A percentile compares a stretch with the other conserved stretches of the same genome.
phyloP scores from a whole-genome alignment of 2,797 vertebrate species.

The Alfaro cultratus region DNA sequence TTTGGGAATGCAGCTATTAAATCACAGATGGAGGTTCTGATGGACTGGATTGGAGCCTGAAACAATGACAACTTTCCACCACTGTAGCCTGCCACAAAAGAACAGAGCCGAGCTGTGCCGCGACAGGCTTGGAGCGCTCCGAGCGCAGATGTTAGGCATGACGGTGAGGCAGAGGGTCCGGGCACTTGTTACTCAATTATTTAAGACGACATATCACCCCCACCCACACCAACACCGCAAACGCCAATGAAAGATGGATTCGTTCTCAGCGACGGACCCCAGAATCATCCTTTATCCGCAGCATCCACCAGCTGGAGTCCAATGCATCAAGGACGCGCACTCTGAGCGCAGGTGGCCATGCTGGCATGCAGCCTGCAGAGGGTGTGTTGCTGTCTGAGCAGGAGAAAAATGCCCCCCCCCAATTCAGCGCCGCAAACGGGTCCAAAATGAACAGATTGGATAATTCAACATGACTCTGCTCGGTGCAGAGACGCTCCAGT shows the following conservation, averaged over 20 bases:
- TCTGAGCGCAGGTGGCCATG: slow-evolving; percentile 39
- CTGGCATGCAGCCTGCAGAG: slow-evolving; percentile 34
- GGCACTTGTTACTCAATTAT: slow-evolving; percentile 86
- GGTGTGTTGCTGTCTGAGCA: slow-evolving; percentile 35
- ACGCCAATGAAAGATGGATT: slow-evolving; percentile 78
- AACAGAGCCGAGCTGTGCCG: slow-evolving; percentile 59
- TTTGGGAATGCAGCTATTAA: slow-evolving; percentile 36
- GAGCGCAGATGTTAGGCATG: slow-evolving; percentile 72
- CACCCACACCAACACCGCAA: slow-evolving; percentile 47
- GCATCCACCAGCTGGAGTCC: slow-evolving; percentile 75
- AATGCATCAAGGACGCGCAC: slow-evolving; percentile 19
- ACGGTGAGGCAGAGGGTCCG: slow-evolving; percentile 67
- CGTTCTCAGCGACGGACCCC: slow-evolving; percentile 76
- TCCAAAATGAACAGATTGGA: slow-evolving; percentile 15
- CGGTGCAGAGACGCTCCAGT: neutral
- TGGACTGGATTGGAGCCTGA: slow-evolving; percentile 16
- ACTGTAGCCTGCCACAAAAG: slow-evolving; percentile 56
- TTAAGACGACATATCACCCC: slow-evolving; percentile 80
- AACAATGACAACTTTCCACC: slow-evolving; percentile 44
- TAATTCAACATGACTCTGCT: slow-evolving; percentile 35
- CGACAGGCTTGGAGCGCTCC: slow-evolving; percentile 55
- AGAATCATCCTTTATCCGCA: slow-evolving; percentile 79
- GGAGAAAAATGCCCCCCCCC: slow-evolving; percentile 13
- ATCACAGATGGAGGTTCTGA: slow-evolving; percentile 53
- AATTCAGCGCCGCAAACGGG: slow-evolving; percentile 23